These are phyloP conservation scores for Epinephelus moara DNA, from an alignment of 2,113 vertebrate species.

Conservation along the genomic window DNA sequence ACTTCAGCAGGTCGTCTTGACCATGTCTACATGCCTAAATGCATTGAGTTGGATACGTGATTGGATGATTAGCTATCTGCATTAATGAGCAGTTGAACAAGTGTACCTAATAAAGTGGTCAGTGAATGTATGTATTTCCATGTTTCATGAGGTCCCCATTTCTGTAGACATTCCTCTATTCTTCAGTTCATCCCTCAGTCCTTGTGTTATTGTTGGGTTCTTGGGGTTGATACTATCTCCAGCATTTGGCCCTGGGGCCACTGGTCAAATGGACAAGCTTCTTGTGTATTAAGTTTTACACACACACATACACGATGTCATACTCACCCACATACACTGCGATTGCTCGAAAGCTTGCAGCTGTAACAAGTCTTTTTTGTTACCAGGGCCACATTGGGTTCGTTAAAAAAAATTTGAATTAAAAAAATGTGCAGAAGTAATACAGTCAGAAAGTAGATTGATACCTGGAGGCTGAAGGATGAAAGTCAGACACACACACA, in stretches of 20 bases:
- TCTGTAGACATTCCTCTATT: not conserved
- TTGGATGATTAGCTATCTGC: too few relatives aligned
- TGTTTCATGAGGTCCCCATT: too few relatives aligned
- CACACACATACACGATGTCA: not conserved
- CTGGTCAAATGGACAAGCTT: constrained; percentile 5
- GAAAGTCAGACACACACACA: not conserved
- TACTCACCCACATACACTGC: not conserved
- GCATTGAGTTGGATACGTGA: too few relatives aligned
- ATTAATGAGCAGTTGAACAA: too few relatives aligned
- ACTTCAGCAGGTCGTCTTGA: too few relatives aligned
- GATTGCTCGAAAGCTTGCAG: not conserved
- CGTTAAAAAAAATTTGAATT: not conserved
- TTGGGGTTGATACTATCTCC: not conserved
- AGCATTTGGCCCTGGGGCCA: constrained; percentile 2
- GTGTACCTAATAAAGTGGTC: too few relatives aligned
- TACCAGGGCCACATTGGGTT: not conserved
- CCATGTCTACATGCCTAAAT: too few relatives aligned
- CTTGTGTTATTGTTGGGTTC: not conserved
- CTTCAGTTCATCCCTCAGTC: not conserved
- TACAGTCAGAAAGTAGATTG: not conserved
- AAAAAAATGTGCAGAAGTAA: not conserved
- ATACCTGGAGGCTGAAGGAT: constrained; percentile 3
- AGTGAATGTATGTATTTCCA: too few relatives aligned
- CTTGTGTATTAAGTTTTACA: not conserved
- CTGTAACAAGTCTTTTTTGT: not conserved